Percentiles rank a stretch among this genome's conserved stretches.
These are phyloP conservation scores for Hirtodrosophila alboralis DNA, from an alignment of 2,888 invertebrate species.

Conservation along the genomic window DNA sequence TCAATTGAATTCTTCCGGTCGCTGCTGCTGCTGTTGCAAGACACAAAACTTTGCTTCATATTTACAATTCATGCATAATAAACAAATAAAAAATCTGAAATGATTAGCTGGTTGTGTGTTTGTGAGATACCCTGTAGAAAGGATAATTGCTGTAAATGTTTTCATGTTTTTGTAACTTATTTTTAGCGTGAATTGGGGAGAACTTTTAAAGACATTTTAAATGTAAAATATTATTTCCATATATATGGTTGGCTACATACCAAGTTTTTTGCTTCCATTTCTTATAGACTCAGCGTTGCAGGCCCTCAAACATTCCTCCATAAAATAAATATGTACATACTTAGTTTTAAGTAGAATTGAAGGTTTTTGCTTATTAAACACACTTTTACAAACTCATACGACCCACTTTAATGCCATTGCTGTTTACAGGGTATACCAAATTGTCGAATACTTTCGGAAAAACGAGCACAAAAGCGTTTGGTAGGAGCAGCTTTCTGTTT, in stretches of 20 bases:
- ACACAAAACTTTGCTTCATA: conserved; percentile 54
- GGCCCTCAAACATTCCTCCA: no score
- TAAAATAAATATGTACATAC: no score
- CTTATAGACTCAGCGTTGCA: no score
- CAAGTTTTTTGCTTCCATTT: no score
- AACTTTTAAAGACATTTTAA: no score
- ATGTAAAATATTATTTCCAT: no score
- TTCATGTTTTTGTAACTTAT: no score
- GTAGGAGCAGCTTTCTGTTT: conserved; percentile 15
- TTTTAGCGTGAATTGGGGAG: no score
- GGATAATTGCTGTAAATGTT: no score
- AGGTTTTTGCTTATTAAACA: not conserved
- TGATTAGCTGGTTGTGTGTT: no score
- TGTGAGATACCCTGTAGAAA: conserved; percentile 6
- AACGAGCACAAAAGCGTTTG: conserved; percentile 11
- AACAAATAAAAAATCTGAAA: conserved; percentile 57
- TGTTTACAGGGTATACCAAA: conserved; percentile 22
- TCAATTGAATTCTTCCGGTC: conserved; percentile 75
- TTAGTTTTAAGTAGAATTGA: no score
- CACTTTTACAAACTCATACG: accelerated
- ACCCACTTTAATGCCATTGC: not conserved
- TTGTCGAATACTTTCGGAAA: conserved; percentile 16
- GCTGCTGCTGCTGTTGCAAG: conserved; percentile 52
- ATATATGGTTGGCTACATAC: no score
- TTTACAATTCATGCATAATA: conserved; percentile 74